Evolutionary conservation across 2,888 invertebrate genomes (phyloP).

Genomic region (Panorpa germanica): DNA sequence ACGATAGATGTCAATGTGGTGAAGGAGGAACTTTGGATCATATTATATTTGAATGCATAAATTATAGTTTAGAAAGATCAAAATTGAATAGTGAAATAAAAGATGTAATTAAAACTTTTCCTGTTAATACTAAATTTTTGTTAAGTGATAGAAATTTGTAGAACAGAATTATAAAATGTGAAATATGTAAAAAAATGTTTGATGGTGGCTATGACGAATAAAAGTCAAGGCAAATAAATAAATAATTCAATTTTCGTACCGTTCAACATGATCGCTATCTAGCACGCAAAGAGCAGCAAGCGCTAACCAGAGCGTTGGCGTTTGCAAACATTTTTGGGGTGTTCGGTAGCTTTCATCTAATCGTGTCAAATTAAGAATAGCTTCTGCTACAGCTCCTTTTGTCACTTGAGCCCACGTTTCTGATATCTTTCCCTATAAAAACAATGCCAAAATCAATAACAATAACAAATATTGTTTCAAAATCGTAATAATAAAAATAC

Average conservation of each 20-base stretch:
- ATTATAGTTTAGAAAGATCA: too few relatives aligned
- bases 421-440: conserved; percentile 60
- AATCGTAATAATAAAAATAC: conserved; percentile 15
- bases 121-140: too few relatives aligned
- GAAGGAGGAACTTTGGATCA: too few relatives aligned
- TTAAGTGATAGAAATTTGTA: too few relatives aligned
- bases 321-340: conserved; percentile 60
- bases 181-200: too few relatives aligned
- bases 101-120: too few relatives aligned
- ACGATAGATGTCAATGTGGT: too few relatives aligned
- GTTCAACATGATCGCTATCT: conserved; percentile 77
- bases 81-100: too few relatives aligned
- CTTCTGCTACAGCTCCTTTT: conserved; percentile 73
- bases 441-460: conserved; percentile 7
- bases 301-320: conserved; percentile 80
- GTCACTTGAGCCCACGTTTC: conserved; percentile 74
- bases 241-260: conserved; percentile 15
- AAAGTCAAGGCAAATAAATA: conserved; percentile 1
- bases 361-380: conserved; percentile 66
- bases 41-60: too few relatives aligned
- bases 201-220: too few relatives aligned
- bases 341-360: conserved; percentile 55
- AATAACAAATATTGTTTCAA: conserved; percentile 1
- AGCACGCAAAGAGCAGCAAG: conserved; percentile 85
- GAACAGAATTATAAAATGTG: too few relatives aligned